Base-by-base conservation (phyloP, 2,888 invertebrate genomes). In the Automeris io region DNA sequence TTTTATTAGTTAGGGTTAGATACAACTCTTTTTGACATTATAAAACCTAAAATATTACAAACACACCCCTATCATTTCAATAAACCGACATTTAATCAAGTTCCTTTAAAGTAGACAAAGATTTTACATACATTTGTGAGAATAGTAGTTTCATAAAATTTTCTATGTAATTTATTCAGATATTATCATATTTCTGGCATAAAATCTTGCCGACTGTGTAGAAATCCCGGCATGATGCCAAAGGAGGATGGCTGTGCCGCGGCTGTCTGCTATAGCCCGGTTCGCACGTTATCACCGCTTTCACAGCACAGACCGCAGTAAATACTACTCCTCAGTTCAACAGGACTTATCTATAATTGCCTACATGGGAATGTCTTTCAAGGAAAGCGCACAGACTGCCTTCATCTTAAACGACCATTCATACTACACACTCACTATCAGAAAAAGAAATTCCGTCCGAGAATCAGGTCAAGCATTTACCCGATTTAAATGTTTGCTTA, bases 311-410 rank as follows among this genome's bases (percentile, higher is more conserved):
- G 26, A 16, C 16, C 26, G 71, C 70, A 70, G 82, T 78, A 82
- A 83, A 86, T 82, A 82, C 73, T 61, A 53, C 57, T 63, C 79
- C n/a, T 76, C 75, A 79, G 76, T 82, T 66, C 72, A 67, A 59
- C 69, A 59, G 63, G 81, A 82, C 85, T 85, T 86, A 86, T 86
- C 86, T 86, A 67, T 85, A 85, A 86, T 86, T 86, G 86, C 85
- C 76, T 78, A 74, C 76, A 70, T 74, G 72, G 71, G 74, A 85
- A 81, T 82, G 85, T 80, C 83, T 85, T 85, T 86, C 79, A 85
- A 77, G 75, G 66, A 78, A 78, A 56, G 73, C 61, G 59, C 66
- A 61, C 67, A 66, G 74, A 74, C 70, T 74, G 74, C 76, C 71
- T 78, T 67, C 74, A 80, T 82, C 78, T 79, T 70, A 65, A 72